Base-by-base conservation (phyloP, 2,888 invertebrate genomes). In the Busseola fusca region DNA sequence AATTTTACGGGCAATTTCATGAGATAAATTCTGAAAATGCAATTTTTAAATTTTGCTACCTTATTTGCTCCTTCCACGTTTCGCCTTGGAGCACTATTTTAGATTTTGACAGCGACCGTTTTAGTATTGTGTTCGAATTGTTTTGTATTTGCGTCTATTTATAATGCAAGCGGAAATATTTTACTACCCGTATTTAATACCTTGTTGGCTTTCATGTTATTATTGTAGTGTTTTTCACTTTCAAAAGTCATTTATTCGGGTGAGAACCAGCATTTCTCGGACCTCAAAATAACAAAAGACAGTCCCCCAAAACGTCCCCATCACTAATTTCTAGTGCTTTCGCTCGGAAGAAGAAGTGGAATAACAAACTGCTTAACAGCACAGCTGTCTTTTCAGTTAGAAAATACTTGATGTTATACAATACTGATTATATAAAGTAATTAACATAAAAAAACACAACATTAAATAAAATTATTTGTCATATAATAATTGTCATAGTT, bases 1-100 rank as follows among this genome's bases (percentile, higher is more conserved):
- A 88, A 88, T 88, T 88, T 88, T 84, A 87, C 86, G 82, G 82
- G 83, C 87, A 86, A 88, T 88, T 88, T 88, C 84, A 80, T 75
- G 83, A 86, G 83, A 85, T 84, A 87, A 84, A 87, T 88, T 88
- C 81, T 65, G 80, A 86, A 87, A 88, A 85, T 81, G 81, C 81
- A 81, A 86, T 87, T 86, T 87, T 87, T 81, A 82, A 87, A 88
- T 81, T 84, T 84, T 82, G 70, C 69, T 80, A 70, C 78, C 70
- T 73, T 81, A 84, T 86, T 86, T 86, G 72, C 72, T 80, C 16
- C 40, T 74, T 50, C 50, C 7, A 58, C 25, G 71, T 78, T 73
- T 72, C 81, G 56, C 65, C 64, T 66, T 59, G 7, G 40, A 58
- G 64, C 58, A 64, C 62, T 69, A 80, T 83, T 72, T 83, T 68